phyloP scores from a whole-genome alignment of 2,113 vertebrate genomes.

The Cepphus grylle region DNA sequence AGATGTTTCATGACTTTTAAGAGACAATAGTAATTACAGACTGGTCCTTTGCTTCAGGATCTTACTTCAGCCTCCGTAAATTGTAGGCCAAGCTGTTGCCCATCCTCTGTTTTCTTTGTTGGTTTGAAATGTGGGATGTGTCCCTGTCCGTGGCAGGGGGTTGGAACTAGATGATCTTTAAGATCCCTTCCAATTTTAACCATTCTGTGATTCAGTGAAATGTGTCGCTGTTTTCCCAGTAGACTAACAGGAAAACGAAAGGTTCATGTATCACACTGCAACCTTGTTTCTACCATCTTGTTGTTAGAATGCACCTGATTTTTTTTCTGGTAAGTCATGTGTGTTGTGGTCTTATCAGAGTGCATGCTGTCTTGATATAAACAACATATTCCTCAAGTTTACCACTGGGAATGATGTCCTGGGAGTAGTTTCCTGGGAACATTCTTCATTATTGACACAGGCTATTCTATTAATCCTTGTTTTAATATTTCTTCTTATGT shows the following conservation, averaged over 20 bases:
- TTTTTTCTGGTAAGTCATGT: not conserved
- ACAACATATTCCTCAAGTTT: not conserved
- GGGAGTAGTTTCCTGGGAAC: not conserved
- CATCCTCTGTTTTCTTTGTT: not conserved
- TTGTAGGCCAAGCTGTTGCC: not conserved
- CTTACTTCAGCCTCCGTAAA: not conserved
- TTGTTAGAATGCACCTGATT: not conserved
- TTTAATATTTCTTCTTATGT: not conserved
- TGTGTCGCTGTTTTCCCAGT: not conserved
- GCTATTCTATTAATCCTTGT: not conserved
- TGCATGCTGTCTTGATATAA: not conserved
- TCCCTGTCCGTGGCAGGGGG: not conserved
- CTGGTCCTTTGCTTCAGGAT: not conserved
- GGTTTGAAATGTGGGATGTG: not conserved
- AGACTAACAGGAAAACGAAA: not conserved
- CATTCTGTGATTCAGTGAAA: not conserved
- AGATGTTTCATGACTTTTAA: not conserved
- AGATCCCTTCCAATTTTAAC: not conserved
- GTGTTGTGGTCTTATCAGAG: not conserved
- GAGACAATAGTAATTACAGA: not conserved
- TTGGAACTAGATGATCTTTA: not conserved
- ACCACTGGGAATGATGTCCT: not conserved
- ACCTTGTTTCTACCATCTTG: not conserved
- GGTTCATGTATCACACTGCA: fast-evolving
- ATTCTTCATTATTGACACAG: not conserved